A percentile compares a stretch with the other conserved stretches of the same genome.
Evolutionary conservation across 2,888 invertebrate species (phyloP).

Genomic region (Scrobipalpa costella): DNA sequence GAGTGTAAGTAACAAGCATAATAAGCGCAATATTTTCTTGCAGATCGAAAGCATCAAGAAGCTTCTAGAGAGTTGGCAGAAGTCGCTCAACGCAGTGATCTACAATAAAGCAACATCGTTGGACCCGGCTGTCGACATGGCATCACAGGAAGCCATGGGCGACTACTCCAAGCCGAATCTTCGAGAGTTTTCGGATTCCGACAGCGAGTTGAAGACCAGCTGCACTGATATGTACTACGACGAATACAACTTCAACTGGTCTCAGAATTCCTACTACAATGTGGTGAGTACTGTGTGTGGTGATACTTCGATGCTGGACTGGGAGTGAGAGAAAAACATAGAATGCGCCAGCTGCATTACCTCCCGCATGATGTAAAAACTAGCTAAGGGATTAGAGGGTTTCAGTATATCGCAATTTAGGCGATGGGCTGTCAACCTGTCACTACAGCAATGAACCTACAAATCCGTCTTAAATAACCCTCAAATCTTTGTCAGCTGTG

Average conservation of each 20-base stretch:
- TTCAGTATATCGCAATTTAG: too few relatives aligned
- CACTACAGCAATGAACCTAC: too few relatives aligned
- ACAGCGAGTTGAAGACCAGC: conserved; percentile 54
- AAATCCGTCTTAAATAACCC: too few relatives aligned
- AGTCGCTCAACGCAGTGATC: conserved; percentile 62
- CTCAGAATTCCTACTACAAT: conserved; percentile 49
- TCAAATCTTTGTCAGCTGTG: too few relatives aligned
- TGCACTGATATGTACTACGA: conserved; percentile 50
- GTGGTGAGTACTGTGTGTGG: too few relatives aligned
- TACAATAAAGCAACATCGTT: conserved; percentile 58
- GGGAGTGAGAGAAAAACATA: too few relatives aligned
- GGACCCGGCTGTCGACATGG: conserved; percentile 54
- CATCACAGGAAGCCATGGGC: conserved; percentile 66
- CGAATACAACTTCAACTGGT: conserved; percentile 56
- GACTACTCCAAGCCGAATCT: conserved; percentile 58
- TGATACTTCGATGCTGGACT: too few relatives aligned
- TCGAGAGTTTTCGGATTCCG: conserved; percentile 56
- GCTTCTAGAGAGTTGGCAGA: conserved; percentile 69
- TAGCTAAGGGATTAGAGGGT: too few relatives aligned
- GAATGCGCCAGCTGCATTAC: too few relatives aligned
- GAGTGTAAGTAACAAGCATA: neutral
- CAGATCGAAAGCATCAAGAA: conserved; percentile 68
- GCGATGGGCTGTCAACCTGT: too few relatives aligned
- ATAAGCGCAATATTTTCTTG: conserved; percentile 32
- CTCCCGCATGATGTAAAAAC: too few relatives aligned